Conservation (phyloP, 2,113 vertebrate genomes). For the Morphnarchus princeps region DNA sequence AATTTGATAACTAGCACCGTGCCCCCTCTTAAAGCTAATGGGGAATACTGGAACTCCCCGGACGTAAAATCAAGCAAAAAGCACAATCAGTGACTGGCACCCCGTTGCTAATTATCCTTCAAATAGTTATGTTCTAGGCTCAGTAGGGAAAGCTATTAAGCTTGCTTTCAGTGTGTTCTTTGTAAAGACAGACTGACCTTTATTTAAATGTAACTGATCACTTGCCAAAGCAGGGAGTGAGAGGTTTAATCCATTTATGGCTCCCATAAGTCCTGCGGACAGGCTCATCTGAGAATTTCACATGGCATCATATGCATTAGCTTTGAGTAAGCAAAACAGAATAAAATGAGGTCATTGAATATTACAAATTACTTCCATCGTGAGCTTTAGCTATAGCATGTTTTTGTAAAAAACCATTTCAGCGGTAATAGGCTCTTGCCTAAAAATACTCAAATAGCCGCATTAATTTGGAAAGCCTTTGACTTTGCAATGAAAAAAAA, state of each 20-base stretch:
- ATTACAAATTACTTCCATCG: constrained; percentile 50
- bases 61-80: constrained; percentile 59
- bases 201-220: constrained; percentile 65
- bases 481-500: constrained; percentile 3
- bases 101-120: constrained; percentile 70
- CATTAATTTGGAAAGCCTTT: constrained; percentile 21
- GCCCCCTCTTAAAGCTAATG: constrained; percentile 64
- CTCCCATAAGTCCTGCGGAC: constrained; percentile 39
- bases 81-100: constrained; percentile 55
- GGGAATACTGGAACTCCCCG: constrained; percentile 59
- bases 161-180: constrained; percentile 64
- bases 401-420: neutral
- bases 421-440: neutral
- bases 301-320: constrained; percentile 36
- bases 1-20: constrained; percentile 66
- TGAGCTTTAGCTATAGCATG: constrained; percentile 34
- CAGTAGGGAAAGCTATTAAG: constrained; percentile 59
- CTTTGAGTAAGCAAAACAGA: constrained; percentile 39
- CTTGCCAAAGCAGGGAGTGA: constrained; percentile 63
- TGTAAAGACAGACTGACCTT: constrained; percentile 68
- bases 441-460: neutral
- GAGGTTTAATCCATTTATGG: constrained; percentile 59
- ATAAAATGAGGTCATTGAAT: constrained; percentile 44
- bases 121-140: constrained; percentile 66
- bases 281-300: constrained; percentile 35